Percentiles rank a stretch among this genome's conserved stretches.
Conservation (phyloP, 2,888 invertebrate genomes). For the Habroteleia sp. region DNA sequence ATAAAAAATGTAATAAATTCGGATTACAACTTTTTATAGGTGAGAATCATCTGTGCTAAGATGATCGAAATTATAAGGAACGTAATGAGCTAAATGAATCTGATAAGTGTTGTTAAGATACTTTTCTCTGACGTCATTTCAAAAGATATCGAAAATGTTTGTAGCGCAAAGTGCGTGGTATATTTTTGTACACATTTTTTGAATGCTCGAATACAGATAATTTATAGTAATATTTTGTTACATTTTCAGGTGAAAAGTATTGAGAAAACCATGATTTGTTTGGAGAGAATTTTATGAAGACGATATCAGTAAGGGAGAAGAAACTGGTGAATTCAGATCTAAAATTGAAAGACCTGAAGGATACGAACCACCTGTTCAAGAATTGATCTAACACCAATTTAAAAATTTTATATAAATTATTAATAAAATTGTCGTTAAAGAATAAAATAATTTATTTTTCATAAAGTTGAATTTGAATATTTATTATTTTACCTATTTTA, state of each 20-base stretch:
- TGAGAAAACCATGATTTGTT: slow-evolving; percentile 99
- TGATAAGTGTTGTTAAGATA: slow-evolving; percentile 96
- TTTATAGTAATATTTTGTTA: neutral
- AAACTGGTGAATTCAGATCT: slow-evolving; percentile 88
- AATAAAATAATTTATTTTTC: too few relatives aligned
- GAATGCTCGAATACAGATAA: neutral
- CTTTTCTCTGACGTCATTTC: slow-evolving; percentile 99
- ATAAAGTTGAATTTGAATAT: too few relatives aligned
- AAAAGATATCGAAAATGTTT: slow-evolving; percentile 99
- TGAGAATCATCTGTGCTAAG: slow-evolving; percentile 95
- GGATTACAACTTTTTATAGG: slow-evolving; percentile 73
- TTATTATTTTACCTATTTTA: too few relatives aligned
- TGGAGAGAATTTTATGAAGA: slow-evolving; percentile 98
- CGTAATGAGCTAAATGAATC: slow-evolving; percentile 93
- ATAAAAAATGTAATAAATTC: too few relatives aligned
- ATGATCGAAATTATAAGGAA: slow-evolving; percentile 98
- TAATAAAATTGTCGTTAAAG: too few relatives aligned
- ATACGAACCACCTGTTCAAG: slow-evolving; percentile 99
- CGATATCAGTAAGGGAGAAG: slow-evolving; percentile 86
- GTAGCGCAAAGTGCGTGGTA: slow-evolving; percentile 96
- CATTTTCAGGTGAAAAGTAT: slow-evolving; percentile 91
- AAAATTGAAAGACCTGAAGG: slow-evolving; percentile 96
- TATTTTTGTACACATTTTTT: neutral
- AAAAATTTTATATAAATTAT: neutral
- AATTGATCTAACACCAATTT: slow-evolving; percentile 88